Conservation (phyloP, 1,140 invertebrate species). For the Plutomurus gul region DNA sequence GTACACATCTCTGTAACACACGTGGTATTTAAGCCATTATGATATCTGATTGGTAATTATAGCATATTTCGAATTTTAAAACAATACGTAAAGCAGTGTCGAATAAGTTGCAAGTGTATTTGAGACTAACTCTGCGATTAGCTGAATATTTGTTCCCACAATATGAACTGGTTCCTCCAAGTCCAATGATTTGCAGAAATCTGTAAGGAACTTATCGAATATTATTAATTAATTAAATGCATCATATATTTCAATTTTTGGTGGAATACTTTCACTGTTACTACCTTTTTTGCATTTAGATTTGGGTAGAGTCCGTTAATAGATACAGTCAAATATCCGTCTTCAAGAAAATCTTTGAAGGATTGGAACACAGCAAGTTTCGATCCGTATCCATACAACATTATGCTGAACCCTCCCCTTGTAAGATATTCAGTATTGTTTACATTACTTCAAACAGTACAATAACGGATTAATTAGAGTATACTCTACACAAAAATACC, state of each 20-base stretch:
- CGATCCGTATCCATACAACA: conserved; percentile 49
- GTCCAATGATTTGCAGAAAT: conserved; percentile 10
- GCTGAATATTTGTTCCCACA: background rate
- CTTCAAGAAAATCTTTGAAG: conserved; percentile 38
- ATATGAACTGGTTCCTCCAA: background rate
- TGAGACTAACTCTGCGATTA: background rate
- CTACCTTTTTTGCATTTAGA: conserved; percentile 47
- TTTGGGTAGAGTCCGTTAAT: conserved; percentile 49
- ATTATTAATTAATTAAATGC: background rate
- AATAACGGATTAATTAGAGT: too few relatives aligned
- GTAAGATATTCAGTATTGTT: background rate
- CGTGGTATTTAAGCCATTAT: background rate
- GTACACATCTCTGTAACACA: conserved; percentile 15
- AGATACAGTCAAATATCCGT: background rate
- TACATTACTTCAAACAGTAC: too few relatives aligned
- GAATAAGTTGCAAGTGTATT: background rate
- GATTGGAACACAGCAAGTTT: conserved; percentile 35
- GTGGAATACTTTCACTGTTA: too few relatives aligned
- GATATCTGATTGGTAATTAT: background rate
- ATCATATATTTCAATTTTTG: background rate
- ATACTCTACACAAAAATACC: too few relatives aligned
- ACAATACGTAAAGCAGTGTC: background rate
- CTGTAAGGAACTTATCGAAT: background rate
- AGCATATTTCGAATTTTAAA: background rate
- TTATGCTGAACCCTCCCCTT: conserved; percentile 47